Evolutionary conservation across 2,888 invertebrate species (phyloP), one percentile per base, ranked within the genome.

Genomic region (Flexamia atlantica): DNA sequence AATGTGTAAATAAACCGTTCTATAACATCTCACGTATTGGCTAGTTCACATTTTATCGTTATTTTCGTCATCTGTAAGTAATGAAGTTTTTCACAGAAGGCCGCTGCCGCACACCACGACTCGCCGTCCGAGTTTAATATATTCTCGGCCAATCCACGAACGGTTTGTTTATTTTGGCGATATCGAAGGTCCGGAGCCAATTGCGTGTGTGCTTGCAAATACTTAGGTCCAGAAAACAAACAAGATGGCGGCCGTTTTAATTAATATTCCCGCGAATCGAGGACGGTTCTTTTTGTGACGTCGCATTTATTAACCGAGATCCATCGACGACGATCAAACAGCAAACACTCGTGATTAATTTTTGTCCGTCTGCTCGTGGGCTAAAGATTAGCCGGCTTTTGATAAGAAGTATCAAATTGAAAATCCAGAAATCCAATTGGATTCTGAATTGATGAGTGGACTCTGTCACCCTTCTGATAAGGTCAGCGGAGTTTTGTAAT

Each of bases 401-500:
- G 79, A 57, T 53, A 79, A 79, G 79, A 79, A 79, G 50, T 57
- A 53, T 79, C 79, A 50, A 79, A 79, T 79, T 79, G 79, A 64
- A 64, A 53, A 64, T 64, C 17, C 64, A 64, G 64, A 64, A 64
- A 64, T 64, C 64, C 64, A 64, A 64, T 64, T 64, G 79, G 28
- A 50, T 57, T 79, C n/a, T 32, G 79, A 79, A 79, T 79, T 79
- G 79, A 79, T 79, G 79, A 79, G 32, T 79, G 25, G 79, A 25
- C 76, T 7, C 74, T 76, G 74, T 40, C 74, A 76, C 23, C 25
- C 46, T 32, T 46, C 28, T 12, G 74, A 76, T 76, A 76, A 76
- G 74, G 46, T 46, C 74, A 46, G 64, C 25, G 3, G 64, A 64
- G 64, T 64, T 64, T 95, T 95, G 95, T 95, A 95, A 95, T 95